Conservation (phyloP, 1,140 invertebrate genomes). For the Ruditapes philippinarum region DNA sequence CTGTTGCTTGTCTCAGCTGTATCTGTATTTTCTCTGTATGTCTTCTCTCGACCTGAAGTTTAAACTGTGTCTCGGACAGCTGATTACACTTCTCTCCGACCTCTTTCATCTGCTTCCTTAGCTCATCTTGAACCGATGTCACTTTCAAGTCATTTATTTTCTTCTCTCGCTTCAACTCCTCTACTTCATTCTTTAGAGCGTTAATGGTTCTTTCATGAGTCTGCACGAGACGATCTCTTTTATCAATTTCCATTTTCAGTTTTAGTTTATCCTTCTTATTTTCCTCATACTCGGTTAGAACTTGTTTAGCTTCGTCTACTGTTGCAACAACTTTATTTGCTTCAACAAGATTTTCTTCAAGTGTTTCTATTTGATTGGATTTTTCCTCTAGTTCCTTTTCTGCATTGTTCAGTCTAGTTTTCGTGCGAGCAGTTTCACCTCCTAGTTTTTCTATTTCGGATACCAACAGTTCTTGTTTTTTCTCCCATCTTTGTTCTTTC, state of each 20-base stretch:
- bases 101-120: conserved; percentile 54
- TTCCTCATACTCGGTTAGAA: conserved; percentile 61
- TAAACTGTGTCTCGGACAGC: conserved; percentile 53
- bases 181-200: conserved; percentile 53
- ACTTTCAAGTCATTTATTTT: conserved; percentile 46
- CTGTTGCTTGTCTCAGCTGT: conserved; percentile 55
- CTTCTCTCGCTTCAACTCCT: conserved; percentile 48
- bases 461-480: conserved; percentile 68
- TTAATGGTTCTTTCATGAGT: conserved; percentile 32
- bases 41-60: conserved; percentile 57
- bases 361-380: conserved; percentile 53
- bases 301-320: conserved; percentile 56
- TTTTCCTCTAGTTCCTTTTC: conserved; percentile 64
- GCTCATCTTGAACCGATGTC: conserved; percentile 28
- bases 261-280: conserved; percentile 67
- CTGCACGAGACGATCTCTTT: conserved; percentile 58
- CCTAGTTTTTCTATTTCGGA: conserved; percentile 64
- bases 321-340: conserved; percentile 58
- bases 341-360: conserved; percentile 51
- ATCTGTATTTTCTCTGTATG: conserved; percentile 63
- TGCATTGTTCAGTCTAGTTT: conserved; percentile 28
- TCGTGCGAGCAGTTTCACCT: conserved; percentile 47
- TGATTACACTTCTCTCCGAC: conserved; percentile 63
- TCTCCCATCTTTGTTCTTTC: conserved; percentile 70
- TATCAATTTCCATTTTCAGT: conserved; percentile 71